These are phyloP conservation scores for Atherinomorus stipes DNA, from an alignment of 2,113 vertebrate genomes.

Conservation along the genomic window DNA sequence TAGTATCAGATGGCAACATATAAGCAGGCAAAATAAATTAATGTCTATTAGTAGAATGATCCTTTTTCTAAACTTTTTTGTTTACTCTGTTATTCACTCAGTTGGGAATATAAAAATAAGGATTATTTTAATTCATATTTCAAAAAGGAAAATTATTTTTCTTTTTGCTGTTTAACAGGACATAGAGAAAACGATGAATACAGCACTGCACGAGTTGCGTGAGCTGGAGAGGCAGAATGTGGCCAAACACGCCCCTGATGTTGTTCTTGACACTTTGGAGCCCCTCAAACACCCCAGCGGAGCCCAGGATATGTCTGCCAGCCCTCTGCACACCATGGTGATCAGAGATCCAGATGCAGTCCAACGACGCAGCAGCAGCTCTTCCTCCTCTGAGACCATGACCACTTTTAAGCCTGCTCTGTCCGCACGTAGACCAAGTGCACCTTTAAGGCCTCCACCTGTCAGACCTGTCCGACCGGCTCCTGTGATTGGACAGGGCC, in stretches of 20 bases:
- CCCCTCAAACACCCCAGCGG: slow-evolving; percentile 90
- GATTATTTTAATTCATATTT: not conserved
- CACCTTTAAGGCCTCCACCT: slow-evolving; percentile 92
- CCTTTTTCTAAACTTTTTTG: not conserved
- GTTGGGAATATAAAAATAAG: not conserved
- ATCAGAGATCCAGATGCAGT: slow-evolving; percentile 95
- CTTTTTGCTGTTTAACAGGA: slow-evolving; percentile 83
- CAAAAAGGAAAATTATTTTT: not conserved
- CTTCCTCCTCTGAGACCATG: slow-evolving; percentile 94
- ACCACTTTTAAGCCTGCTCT: slow-evolving; percentile 96
- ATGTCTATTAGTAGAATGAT: not conserved
- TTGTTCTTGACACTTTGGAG: slow-evolving; percentile 97
- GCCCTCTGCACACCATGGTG: slow-evolving; percentile 96
- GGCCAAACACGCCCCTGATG: slow-evolving; percentile 94
- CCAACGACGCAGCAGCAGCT: slow-evolving; percentile 92
- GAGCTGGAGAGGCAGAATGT: slow-evolving; percentile 98
- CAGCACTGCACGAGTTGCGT: slow-evolving; percentile 93
- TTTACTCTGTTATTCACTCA: not conserved
- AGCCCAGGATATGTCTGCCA: slow-evolving; percentile 84
- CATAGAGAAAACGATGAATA: slow-evolving; percentile 99
- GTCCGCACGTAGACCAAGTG: slow-evolving; percentile 88
- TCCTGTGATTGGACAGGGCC: slow-evolving; percentile 84
- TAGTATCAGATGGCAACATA: no score
- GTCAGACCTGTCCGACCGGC: slow-evolving; percentile 88
- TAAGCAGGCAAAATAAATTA: no score